A percentile compares a stretch with the other conserved stretches of the same genome.
Conservation (phyloP, 2,888 invertebrate species). For the Hybos culiciformis region DNA sequence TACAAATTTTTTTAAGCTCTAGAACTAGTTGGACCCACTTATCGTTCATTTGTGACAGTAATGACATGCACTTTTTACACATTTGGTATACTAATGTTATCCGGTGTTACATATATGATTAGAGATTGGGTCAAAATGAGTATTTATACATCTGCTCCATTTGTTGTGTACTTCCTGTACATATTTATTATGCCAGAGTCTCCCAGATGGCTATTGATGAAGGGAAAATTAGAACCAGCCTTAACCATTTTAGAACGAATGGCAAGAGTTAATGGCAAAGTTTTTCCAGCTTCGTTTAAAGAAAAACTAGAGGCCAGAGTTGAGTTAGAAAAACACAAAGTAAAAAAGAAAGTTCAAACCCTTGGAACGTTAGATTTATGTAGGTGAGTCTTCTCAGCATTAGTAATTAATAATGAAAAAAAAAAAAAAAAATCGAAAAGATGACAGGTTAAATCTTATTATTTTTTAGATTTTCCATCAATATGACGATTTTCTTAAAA, state of each 20-base stretch:
- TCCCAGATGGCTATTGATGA: constrained; percentile 79
- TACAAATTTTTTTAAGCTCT: constrained; percentile 47
- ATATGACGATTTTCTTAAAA: neutral
- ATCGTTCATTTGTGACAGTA: constrained; percentile 82
- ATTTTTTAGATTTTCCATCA: no score
- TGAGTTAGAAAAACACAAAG: constrained; percentile 47
- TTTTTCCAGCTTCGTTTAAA: constrained; percentile 58
- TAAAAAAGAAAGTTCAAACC: constrained; percentile 37
- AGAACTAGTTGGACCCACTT: constrained; percentile 81
- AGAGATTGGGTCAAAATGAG: constrained; percentile 73
- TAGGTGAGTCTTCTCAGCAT: constrained; percentile 21
- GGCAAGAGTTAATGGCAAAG: constrained; percentile 63
- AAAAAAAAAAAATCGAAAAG: no score
- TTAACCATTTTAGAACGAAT: constrained; percentile 61
- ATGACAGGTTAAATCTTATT: no score
- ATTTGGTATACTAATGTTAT: constrained; percentile 66
- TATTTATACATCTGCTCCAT: constrained; percentile 71
- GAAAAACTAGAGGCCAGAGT: constrained; percentile 60
- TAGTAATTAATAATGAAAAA: neutral
- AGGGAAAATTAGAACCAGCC: constrained; percentile 69
- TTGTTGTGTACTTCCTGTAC: constrained; percentile 68
- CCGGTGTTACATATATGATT: constrained; percentile 71
- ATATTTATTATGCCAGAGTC: constrained; percentile 83
- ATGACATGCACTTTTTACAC: constrained; percentile 88
- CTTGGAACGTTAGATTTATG: constrained; percentile 34